Percentiles rank a stretch among this genome's conserved stretches.
Evolutionary conservation across 2,888 invertebrate species (phyloP).

Genomic region (Argynnis bischoffii): DNA sequence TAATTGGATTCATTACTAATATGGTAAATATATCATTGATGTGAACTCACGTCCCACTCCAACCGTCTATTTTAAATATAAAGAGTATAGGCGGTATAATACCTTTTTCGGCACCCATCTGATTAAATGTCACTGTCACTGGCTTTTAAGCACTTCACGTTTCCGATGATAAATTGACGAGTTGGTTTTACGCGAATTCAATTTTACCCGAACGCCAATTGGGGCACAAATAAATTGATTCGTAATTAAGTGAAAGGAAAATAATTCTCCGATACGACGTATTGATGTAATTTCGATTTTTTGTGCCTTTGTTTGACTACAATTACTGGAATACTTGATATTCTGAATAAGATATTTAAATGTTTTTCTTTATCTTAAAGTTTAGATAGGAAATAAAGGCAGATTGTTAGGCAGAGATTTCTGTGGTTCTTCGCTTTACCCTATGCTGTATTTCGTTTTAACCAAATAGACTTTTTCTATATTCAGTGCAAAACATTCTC

Average conservation of each 20-base stretch:
- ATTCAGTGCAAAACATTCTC: too few relatives aligned
- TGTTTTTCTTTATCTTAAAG: too few relatives aligned
- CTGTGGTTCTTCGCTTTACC: too few relatives aligned
- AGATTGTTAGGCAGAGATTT: too few relatives aligned
- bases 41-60: too few relatives aligned
- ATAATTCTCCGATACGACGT: not conserved
- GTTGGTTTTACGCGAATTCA: constrained; percentile 26
- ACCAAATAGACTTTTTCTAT: too few relatives aligned
- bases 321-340: not conserved
- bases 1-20: too few relatives aligned
- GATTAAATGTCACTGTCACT: constrained; percentile 1
- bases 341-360: too few relatives aligned
- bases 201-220: constrained; percentile 12
- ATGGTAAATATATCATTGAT: too few relatives aligned
- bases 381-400: too few relatives aligned
- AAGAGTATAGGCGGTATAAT: not conserved
- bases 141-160: constrained; percentile 15
- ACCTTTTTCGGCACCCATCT: not conserved
- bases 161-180: constrained; percentile 23
- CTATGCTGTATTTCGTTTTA: too few relatives aligned
- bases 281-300: not conserved
- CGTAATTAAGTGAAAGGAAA: constrained; percentile 16
- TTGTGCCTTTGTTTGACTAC: not conserved
- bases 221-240: constrained; percentile 13
- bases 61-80: too few relatives aligned